These are phyloP conservation scores for Eupelmus urozonus DNA, from an alignment of 2,888 invertebrate genomes.

Conservation along the genomic window DNA sequence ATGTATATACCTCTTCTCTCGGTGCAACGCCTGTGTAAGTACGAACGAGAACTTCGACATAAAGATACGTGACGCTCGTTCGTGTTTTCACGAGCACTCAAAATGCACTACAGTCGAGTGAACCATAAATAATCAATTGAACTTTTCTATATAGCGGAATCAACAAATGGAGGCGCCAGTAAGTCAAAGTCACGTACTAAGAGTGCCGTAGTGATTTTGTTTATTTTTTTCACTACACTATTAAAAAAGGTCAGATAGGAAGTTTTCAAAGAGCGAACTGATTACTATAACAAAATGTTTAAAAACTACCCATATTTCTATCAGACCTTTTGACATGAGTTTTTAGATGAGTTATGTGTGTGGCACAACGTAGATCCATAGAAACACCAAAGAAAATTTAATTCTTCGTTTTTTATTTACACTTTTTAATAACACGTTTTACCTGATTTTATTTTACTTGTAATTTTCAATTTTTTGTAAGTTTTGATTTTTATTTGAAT, in stretches of 20 bases:
- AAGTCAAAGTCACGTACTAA: conserved; percentile 77
- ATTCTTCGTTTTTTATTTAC: conserved; percentile 25
- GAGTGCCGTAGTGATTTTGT: conserved; percentile 71
- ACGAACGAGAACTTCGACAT: conserved; percentile 61
- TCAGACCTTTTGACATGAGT: conserved; percentile 36
- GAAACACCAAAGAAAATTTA: neutral
- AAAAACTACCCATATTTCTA: conserved; percentile 24
- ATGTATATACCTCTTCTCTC: conserved; percentile 52
- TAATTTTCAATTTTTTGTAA: conserved; percentile 19
- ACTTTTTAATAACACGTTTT: conserved; percentile 12
- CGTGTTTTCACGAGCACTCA: conserved; percentile 65
- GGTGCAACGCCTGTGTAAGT: conserved; percentile 63
- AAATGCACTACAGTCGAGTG: conserved; percentile 50
- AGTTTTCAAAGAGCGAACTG: neutral
- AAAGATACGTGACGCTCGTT: conserved; percentile 58
- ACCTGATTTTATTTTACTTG: conserved; percentile 3
- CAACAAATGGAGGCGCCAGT: conserved; percentile 85
- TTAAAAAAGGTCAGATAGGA: conserved; percentile 48
- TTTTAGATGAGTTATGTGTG: conserved; percentile 48
- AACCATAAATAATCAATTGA: conserved; percentile 76
- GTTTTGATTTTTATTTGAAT: conserved; percentile 23
- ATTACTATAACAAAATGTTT: too few species aligned
- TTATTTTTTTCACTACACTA: conserved; percentile 58
- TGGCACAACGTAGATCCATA: conserved; percentile 46
- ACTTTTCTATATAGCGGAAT: conserved; percentile 82